Evolutionary conservation across 2,113 vertebrate genomes (phyloP), one percentile per base, ranked within the genome.

Genomic region (Halichoeres trimaculatus): DNA sequence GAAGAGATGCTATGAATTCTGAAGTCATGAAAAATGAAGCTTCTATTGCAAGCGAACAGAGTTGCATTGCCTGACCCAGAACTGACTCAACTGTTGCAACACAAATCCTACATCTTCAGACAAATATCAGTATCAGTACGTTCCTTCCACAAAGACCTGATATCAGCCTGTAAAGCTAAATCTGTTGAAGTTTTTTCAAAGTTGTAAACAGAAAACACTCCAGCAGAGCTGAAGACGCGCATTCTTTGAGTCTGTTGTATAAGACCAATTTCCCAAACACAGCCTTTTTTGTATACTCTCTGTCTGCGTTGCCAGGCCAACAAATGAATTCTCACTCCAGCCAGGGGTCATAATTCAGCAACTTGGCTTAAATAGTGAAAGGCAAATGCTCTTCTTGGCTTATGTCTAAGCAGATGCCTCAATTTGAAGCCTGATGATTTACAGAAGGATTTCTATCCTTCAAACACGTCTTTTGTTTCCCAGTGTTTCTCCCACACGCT

Each of bases 311-410:
- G 57, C 36, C 70, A 69, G 12, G 22, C 53, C 30, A 17, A 69
- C 8, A 17, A 19, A 30, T 50, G 4, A 52, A 35, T 56, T 51
- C 10, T 26, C 26, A 2, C 45, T 22, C 14, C 1, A 52, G 53
- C 53, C 59, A 53, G 54, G 24, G n/a, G 41, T 56, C 45, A 22
- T 68, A 0, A 72, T 24, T 67, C 34, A 47, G 19, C 19, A 24
- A 24, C 61, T 58, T 63, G 69, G 70, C 64, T 69, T 5, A 20
- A 45, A 8, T 41, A 14, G 60, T 50, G 60, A 60, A 60, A 50
- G 23, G 22, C 23, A 30, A 47, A 59, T 16, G 12, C 36, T 30
- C 2, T 0, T 34, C 22, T 58, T 48, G 70, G 51, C 51, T 57
- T 1, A 22, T 11, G 36, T 19, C 43, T 57, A 23, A 45, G 24